Base-by-base conservation (phyloP, 2,797 vertebrate genomes). In the Enteromius paludinosus region DNA sequence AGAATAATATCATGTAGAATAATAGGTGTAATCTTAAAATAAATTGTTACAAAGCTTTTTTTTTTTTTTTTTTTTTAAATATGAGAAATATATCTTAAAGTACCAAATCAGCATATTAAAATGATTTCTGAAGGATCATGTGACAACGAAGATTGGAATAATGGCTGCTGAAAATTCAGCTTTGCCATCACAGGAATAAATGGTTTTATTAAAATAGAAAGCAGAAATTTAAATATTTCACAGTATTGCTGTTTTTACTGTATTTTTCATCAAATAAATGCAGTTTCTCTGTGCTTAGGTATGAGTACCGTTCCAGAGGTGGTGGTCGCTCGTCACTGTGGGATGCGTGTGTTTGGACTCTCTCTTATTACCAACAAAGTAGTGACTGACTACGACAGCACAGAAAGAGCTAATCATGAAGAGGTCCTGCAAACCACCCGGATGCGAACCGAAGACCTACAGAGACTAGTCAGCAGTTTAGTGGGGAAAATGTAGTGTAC, bases 271-370 rank as follows among this genome's bases (percentile, higher is more conserved):
- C 1, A 15, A 35, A 54, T 33, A 73, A 28, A 62, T 45, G 15
- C 15, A 49, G 69, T 62, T 66, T 78, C 2, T 23, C 28, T 77
- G 7, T 64, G 28, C 49, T 64, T 28, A 97, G 96, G 96, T 18
- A 98, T 97, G 96, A 98, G 96, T 88, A 97, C 96, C 0, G 94
- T 96, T 11, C 95, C 96, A 10, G 97, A 98, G 87, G 96, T 97
- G 49, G 90, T 97, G 66, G 92, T 95, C 77, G 96, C 96, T 62
- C 94, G 95, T 47, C 97, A 97, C 30, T 96, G 96, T 0, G 94
- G 95, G 47, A 71, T 98, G 49, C 92, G 94, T 0, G 95, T 97
- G 72, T 88, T 97, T 9, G 96, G 96, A 52, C 88, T 97, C 74
- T 97, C 96, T 11, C 94, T 97, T 73, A 95, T 97, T 89, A 97